These are phyloP conservation scores for Phylloscopus collybita DNA, from an alignment of 2,797 vertebrate species.

Conservation along the genomic window DNA sequence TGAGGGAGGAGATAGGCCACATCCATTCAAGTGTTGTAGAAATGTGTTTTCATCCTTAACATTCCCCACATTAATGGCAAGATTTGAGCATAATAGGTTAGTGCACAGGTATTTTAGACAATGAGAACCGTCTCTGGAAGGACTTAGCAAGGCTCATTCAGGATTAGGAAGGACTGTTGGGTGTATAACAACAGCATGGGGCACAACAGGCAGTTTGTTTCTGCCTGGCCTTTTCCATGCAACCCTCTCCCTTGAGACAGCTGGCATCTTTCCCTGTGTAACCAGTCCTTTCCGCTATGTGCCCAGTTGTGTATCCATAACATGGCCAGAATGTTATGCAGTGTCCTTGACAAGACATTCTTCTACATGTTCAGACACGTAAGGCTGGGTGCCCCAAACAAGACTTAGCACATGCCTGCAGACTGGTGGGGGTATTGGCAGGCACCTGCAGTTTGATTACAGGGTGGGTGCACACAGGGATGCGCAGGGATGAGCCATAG, in stretches of 20 bases:
- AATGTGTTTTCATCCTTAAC: background rate
- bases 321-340: background rate
- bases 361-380: accelerated
- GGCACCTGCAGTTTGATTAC: background rate
- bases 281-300: background rate
- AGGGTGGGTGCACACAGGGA: background rate
- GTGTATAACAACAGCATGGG: background rate
- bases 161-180: background rate
- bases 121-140: background rate
- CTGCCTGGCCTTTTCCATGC: background rate
- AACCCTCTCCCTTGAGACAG: background rate
- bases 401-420: background rate
- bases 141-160: background rate
- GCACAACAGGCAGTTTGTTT: background rate
- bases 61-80: background rate
- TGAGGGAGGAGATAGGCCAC: background rate
- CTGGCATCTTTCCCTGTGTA: background rate
- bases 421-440: background rate
- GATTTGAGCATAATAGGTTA: background rate
- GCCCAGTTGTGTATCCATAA: background rate
- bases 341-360: background rate
- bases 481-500: background rate
- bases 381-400: background rate
- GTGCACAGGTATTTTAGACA: background rate
- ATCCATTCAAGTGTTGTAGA: background rate